Conservation (phyloP, 2,113 vertebrate species). For the Theristicus caerulescens region DNA sequence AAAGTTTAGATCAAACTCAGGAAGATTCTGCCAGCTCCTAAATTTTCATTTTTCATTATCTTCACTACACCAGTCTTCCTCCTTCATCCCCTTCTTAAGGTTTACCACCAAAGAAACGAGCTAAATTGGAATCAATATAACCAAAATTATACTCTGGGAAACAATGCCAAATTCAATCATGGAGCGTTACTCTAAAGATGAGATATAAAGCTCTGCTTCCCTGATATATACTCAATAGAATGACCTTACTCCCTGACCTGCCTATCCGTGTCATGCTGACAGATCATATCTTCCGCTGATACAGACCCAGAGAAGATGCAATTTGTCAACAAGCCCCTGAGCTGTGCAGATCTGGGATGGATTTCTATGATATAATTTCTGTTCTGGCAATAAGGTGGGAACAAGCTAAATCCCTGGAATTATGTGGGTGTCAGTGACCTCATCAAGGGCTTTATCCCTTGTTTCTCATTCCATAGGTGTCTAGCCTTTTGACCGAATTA, state of each 20-base stretch:
- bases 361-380: slow-evolving; percentile 5
- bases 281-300: slow-evolving; percentile 9
- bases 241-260: not conserved
- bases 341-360: not conserved
- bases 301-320: not conserved
- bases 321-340: slow-evolving; percentile 28
- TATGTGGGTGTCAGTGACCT: not conserved
- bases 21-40: not conserved
- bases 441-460: not conserved
- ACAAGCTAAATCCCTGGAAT: slow-evolving; percentile 17
- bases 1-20: not conserved
- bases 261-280: not conserved
- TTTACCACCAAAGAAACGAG: not conserved
- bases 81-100: not conserved
- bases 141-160: not conserved
- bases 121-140: slow-evolving; percentile 8
- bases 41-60: not conserved
- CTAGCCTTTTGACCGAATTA: not conserved
- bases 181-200: not conserved
- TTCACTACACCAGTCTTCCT: not conserved
- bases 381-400: not conserved
- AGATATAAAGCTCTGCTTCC: not conserved
- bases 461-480: not conserved
- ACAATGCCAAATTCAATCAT: slow-evolving; percentile 10
- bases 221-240: slow-evolving; percentile 2